Base-by-base conservation (phyloP, 2,113 vertebrate species). In the Himantopus leucocephalus region DNA sequence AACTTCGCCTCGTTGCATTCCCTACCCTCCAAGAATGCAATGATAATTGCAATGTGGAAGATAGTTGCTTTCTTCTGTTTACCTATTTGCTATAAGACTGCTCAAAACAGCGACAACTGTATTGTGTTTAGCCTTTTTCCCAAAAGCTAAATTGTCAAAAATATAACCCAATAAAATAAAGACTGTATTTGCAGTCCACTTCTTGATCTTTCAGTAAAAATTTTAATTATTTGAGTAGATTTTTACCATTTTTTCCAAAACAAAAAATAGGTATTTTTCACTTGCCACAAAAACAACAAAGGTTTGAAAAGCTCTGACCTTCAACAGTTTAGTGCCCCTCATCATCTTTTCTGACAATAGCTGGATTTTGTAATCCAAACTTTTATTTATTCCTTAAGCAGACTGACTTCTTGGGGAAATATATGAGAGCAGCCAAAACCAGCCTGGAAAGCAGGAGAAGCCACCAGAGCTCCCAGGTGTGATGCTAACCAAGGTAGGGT, bases 1-100 rank as follows among this genome's bases (percentile, higher is more conserved):
- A 95, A 92, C 50, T 96, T 79, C 45, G 96, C 68, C 90, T 82
- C 45, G 22, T 39, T 90, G 78, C 74, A 71, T 85, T 96, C 88
- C 81, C 92, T 90, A 12, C 52, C 82, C 59, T 77, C 87, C 85
- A 92, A 86, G 85, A 88, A 94, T 77, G 68, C 81, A 47, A 18
- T 47, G 58, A 41, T 70, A 59, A 86, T 22, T 55, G 35, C 30
- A 91, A 95, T 30, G 13, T 23, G 32, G 63, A 85, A 75, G 81
- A 79, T 8, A 27, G 76, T 45, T 18, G 41, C 71, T 75, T 47
- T 64, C 35, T 52, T 88, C 74, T 63, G 34, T 75, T 83, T 66
- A 78, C 23, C 35, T 78, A 41, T 84, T 60, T 89, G 67, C 77
- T 85, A 21, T 59, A 88, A 64, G 85, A 90, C 79, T 80, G 39